Percentiles rank a stretch among this genome's conserved stretches.
These are phyloP conservation scores for Antitype chi DNA, from an alignment of 2,888 invertebrate genomes.

Conservation along the genomic window DNA sequence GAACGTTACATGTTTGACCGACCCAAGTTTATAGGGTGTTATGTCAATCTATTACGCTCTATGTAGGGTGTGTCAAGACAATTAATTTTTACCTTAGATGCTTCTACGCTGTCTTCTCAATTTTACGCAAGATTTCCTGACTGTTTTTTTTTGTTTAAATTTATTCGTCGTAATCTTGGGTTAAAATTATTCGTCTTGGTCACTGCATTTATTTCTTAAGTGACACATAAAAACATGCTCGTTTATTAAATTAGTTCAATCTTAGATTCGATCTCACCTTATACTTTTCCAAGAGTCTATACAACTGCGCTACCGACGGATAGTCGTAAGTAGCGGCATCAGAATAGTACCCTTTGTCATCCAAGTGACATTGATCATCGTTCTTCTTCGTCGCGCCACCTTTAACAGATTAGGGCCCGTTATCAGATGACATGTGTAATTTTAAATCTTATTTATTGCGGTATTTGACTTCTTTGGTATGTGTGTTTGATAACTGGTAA, in stretches of 20 bases:
- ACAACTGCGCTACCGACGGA: slow-evolving; percentile 95
- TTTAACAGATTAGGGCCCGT: slow-evolving; percentile 64
- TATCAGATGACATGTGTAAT: slow-evolving; percentile 51
- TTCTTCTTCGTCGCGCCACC: slow-evolving; percentile 93
- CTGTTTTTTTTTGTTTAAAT: no score
- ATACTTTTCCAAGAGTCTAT: slow-evolving; percentile 92
- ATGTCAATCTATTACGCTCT: slow-evolving; percentile 16
- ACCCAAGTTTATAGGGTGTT: slow-evolving; percentile 11
- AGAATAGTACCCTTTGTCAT: slow-evolving; percentile 92
- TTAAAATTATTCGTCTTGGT: not conserved
- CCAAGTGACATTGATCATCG: slow-evolving; percentile 93
- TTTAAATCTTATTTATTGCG: slow-evolving; percentile 46
- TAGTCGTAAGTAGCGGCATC: slow-evolving; percentile 93
- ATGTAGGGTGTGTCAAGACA: not conserved
- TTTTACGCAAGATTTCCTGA: not conserved
- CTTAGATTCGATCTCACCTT: slow-evolving; percentile 85
- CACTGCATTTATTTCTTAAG: not conserved
- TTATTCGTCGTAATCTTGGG: not conserved
- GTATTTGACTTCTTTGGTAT: slow-evolving; percentile 44
- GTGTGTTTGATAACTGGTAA: slow-evolving; percentile 17
- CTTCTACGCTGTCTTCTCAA: not conserved
- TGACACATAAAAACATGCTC: not conserved
- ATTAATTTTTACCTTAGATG: not conserved
- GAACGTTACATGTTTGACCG: slow-evolving; percentile 19
- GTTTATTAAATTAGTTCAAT: not conserved